phyloP scores from a whole-genome alignment of 2,797 vertebrate species.

The Acipenser oxyrinchus region DNA sequence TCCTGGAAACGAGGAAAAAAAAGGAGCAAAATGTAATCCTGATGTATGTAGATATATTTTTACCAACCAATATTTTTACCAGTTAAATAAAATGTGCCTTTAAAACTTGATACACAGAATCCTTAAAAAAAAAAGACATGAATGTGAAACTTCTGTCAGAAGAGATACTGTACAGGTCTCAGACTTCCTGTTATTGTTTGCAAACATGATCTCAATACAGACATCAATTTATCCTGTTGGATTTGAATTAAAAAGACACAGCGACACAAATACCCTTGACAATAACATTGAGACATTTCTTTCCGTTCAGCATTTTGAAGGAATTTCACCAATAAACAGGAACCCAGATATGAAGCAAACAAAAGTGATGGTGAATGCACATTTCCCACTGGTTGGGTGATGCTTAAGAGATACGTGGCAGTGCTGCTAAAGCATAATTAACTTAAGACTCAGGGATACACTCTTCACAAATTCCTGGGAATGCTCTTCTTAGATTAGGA shows the following conservation, averaged over 20 bases:
- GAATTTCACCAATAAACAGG: slow-evolving; percentile 47
- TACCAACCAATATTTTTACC: no score
- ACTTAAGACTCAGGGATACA: no score
- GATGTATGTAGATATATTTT: slow-evolving; percentile 30
- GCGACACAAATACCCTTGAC: slow-evolving; percentile 47
- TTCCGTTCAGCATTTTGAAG: slow-evolving; percentile 34
- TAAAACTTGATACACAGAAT: no score
- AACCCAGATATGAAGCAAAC: slow-evolving; percentile 36
- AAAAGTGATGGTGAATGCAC: no score
- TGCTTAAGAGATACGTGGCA: no score
- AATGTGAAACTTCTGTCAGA: no score
- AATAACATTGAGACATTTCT: slow-evolving; percentile 37
- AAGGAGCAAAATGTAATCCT: slow-evolving; percentile 6
- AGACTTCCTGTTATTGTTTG: slow-evolving; percentile 73
- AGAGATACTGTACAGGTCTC: slow-evolving; percentile 42
- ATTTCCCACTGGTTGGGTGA: no score
- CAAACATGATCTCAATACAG: slow-evolving; percentile 49
- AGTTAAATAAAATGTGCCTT: no score
- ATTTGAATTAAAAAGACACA: slow-evolving; percentile 45
- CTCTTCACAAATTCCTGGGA: no score
- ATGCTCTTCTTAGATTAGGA: no score
- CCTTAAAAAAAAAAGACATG: no score
- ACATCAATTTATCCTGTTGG: slow-evolving; percentile 48
- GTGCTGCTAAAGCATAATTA: no score
- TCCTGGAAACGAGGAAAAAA: slow-evolving; percentile 54